Percentiles rank a stretch among this genome's conserved stretches.
Evolutionary conservation across 2,113 vertebrate genomes (phyloP).

Genomic region (Takifugu bimaculatus): DNA sequence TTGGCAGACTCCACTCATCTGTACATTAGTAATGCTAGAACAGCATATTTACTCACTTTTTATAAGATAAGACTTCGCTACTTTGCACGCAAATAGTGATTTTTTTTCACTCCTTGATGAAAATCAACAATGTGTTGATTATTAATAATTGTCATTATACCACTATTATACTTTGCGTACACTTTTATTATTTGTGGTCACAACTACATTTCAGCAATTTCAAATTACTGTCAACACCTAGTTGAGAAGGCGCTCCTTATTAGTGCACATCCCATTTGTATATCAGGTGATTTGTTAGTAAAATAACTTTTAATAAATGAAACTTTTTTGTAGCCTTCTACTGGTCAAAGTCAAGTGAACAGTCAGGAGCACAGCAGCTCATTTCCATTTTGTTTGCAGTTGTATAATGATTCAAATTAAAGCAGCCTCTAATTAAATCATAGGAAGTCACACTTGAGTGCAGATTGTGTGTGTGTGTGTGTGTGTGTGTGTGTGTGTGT

Average conservation of each 20-base stretch:
- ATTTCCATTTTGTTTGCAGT: conserved; percentile 74
- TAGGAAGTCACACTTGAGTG: conserved; percentile 68
- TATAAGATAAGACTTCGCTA: too few species aligned
- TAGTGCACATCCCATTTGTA: neutral
- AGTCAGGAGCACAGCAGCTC: conserved; percentile 62
- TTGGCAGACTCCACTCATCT: too few species aligned
- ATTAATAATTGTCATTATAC: too few species aligned
- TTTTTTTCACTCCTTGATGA: too few species aligned
- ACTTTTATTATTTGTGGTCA: too few species aligned
- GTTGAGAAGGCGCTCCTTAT: neutral
- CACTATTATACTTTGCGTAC: too few species aligned
- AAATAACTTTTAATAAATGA: conserved; percentile 40
- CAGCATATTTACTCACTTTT: too few species aligned
- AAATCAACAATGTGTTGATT: too few species aligned
- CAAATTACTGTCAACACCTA: too few species aligned
- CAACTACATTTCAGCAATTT: too few species aligned
- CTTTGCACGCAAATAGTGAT: too few species aligned
- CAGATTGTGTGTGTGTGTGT: conserved; percentile 44
- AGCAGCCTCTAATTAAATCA: conserved; percentile 76
- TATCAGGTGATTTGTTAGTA: conserved; percentile 50
- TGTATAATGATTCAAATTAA: conserved; percentile 67
- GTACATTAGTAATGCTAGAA: too few species aligned
- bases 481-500: conserved; percentile 33
- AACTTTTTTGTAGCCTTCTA: conserved; percentile 15
- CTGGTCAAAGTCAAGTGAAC: conserved; percentile 59